Percentiles rank a stretch among this genome's conserved stretches.
phyloP scores from a whole-genome alignment of 2,888 invertebrate species.

The Dendrolimus pini region DNA sequence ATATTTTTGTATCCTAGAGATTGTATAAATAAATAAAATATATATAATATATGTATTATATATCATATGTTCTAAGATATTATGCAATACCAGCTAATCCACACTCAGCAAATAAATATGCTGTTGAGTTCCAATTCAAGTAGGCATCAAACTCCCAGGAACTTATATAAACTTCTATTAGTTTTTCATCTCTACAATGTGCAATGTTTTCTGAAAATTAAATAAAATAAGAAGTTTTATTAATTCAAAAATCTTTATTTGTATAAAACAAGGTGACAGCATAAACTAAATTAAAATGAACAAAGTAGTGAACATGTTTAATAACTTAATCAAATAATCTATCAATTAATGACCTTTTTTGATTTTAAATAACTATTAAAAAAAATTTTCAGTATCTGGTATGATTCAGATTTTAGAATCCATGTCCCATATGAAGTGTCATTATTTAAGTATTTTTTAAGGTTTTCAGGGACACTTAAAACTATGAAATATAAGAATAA shows the following conservation, averaged over 20 bases:
- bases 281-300: background rate
- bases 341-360: too few relatives aligned
- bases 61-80: background rate
- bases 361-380: too few relatives aligned
- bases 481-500: too few relatives aligned
- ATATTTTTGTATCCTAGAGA: too few relatives aligned
- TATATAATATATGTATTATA: too few relatives aligned
- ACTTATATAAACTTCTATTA: slow-evolving; percentile 53
- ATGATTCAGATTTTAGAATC: too few relatives aligned
- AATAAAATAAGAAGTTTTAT: slow-evolving; percentile 1
- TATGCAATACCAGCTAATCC: slow-evolving; percentile 38
- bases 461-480: too few relatives aligned
- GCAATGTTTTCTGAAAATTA: slow-evolving; percentile 65
- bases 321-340: background rate
- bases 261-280: background rate
- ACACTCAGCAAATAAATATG: slow-evolving; percentile 58
- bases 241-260: too few relatives aligned
- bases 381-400: too few relatives aligned
- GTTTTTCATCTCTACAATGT: slow-evolving; percentile 55
- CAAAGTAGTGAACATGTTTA: background rate
- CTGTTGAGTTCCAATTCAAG: slow-evolving; percentile 35
- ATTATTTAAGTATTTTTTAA: too few relatives aligned
- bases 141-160: slow-evolving; percentile 61
- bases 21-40: too few relatives aligned
- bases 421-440: too few relatives aligned